These are phyloP conservation scores for Cephus rjabovi DNA, from an alignment of 2,888 invertebrate genomes.

Conservation along the genomic window DNA sequence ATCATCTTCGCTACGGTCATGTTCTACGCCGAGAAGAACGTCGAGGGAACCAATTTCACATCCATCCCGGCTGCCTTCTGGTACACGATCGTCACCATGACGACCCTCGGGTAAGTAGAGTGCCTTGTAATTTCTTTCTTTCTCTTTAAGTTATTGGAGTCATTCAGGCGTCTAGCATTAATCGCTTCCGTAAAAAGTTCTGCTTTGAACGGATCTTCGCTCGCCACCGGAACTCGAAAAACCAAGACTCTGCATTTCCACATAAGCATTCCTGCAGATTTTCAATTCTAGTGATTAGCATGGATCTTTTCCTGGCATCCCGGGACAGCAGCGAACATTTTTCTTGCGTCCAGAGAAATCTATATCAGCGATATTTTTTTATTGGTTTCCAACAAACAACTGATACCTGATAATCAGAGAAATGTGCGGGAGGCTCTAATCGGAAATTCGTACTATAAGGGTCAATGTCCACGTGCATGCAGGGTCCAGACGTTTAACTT, in stretches of 20 bases:
- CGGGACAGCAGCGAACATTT: conserved; percentile 22
- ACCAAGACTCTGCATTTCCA: too few species aligned
- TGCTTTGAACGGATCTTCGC: not conserved
- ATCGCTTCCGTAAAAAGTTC: not conserved
- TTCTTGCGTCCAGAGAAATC: conserved; percentile 45
- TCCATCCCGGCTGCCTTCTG: conserved; percentile 99
- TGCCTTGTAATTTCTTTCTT: not conserved
- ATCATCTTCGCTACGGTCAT: conserved; percentile 99
- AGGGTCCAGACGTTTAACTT: not conserved
- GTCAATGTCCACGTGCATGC: not conserved
- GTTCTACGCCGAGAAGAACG: conserved; percentile 99
- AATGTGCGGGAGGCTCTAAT: not conserved
- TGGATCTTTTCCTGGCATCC: not conserved
- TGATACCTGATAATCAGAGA: conserved; percentile 42
- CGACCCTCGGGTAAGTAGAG: conserved; percentile 94
- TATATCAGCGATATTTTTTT: conserved; percentile 59
- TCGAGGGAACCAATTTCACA: conserved; percentile 95
- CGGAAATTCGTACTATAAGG: not conserved
- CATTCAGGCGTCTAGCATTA: not conserved
- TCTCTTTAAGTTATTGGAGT: not conserved
- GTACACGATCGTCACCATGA: conserved; percentile 99
- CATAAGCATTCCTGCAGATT: not conserved
- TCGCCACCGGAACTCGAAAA: not conserved
- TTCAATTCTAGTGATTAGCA: not conserved
- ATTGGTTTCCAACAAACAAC: conserved; percentile 54